A percentile compares a stretch with the other conserved stretches of the same genome.
Evolutionary conservation across 2,888 invertebrate genomes (phyloP).

Genomic region (Fragum fragum): DNA sequence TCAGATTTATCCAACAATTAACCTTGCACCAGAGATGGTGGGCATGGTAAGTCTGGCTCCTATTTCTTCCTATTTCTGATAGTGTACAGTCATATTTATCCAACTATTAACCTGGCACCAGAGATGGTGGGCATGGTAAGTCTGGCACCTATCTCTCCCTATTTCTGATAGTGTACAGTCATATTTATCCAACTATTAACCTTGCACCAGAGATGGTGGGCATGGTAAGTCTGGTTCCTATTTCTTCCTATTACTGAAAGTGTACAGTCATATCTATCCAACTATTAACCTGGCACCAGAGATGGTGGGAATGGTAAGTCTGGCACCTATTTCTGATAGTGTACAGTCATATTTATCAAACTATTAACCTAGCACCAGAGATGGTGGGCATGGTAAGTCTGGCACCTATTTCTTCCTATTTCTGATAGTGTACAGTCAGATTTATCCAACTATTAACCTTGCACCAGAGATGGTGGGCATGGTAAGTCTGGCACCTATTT

Average conservation of each 20-base stretch:
- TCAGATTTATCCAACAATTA: slow-evolving; percentile 88
- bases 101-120: slow-evolving; percentile 93
- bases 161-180: slow-evolving; percentile 94
- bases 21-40: slow-evolving; percentile 96
- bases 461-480: slow-evolving; percentile 94
- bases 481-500: slow-evolving; percentile 93
- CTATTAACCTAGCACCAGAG: slow-evolving; percentile 94
- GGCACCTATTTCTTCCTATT: slow-evolving; percentile 98
- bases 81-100: slow-evolving; percentile 90
- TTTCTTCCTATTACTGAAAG: slow-evolving; percentile 95
- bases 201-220: background rate
- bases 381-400: slow-evolving; percentile 96
- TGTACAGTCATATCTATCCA: slow-evolving; percentile 91
- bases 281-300: slow-evolving; percentile 94
- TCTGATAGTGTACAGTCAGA: slow-evolving; percentile 92
- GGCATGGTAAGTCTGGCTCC: slow-evolving; percentile 91
- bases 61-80: slow-evolving; percentile 96
- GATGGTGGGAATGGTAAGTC: slow-evolving; percentile 95
- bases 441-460: slow-evolving; percentile 90
- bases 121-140: slow-evolving; percentile 97
- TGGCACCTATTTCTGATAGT: slow-evolving; percentile 97
- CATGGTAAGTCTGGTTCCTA: slow-evolving; percentile 81
- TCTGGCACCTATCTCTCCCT: slow-evolving; percentile 95
- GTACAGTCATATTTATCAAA: slow-evolving; percentile 90
- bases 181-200: slow-evolving; percentile 88